Evolutionary conservation across 1,140 invertebrate species (phyloP).

Genomic region (Heliothis virescens): DNA sequence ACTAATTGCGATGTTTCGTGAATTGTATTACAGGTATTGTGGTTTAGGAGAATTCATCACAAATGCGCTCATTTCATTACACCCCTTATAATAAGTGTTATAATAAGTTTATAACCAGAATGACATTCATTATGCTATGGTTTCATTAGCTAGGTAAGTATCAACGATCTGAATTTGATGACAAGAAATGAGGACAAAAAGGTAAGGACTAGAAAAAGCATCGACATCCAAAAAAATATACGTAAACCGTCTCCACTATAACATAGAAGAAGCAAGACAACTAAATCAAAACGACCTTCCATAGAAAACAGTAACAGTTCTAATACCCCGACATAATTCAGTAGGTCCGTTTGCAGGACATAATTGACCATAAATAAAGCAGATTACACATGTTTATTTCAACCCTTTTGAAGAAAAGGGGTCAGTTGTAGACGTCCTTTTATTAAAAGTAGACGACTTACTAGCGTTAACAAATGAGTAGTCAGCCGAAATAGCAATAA

Average conservation of each 20-base stretch:
- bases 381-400: slow-evolving; percentile 78
- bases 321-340: slow-evolving; percentile 61
- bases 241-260: slow-evolving; percentile 54
- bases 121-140: too few species aligned
- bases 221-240: neutral
- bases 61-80: too few species aligned
- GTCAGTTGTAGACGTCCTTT: slow-evolving; percentile 46
- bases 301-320: slow-evolving; percentile 68
- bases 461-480: slow-evolving; percentile 24
- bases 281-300: slow-evolving; percentile 67
- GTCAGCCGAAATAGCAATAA: slow-evolving; percentile 32
- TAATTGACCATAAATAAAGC: slow-evolving; percentile 85
- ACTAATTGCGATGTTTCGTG: neutral
- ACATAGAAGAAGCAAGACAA: slow-evolving; percentile 58
- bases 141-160: too few species aligned
- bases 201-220: too few species aligned
- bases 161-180: too few species aligned
- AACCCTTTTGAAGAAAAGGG: slow-evolving; percentile 63
- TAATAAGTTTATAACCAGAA: too few species aligned
- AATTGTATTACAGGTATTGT: neutral
- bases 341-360: slow-evolving; percentile 69
- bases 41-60: too few species aligned
- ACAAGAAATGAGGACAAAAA: too few species aligned
- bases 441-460: slow-evolving; percentile 47
- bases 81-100: too few species aligned